A percentile compares a stretch with the other conserved stretches of the same genome.
phyloP scores from a whole-genome alignment of 64 coral and sea anemone species.

The Acropora tenuis region DNA sequence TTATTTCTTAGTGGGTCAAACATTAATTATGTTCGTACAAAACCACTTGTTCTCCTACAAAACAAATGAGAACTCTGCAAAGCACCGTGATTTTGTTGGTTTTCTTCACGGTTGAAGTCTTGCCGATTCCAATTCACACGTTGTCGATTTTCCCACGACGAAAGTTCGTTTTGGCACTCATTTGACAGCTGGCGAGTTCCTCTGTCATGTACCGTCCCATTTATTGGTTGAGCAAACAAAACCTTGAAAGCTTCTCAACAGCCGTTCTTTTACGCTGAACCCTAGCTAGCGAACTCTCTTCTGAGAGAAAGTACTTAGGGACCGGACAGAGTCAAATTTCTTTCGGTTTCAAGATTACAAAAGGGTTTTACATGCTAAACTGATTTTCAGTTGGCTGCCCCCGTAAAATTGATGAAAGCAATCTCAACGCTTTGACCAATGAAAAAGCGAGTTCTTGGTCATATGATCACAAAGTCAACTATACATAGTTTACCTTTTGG shows the following conservation, averaged over 20 bases:
- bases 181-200: conserved; percentile 24
- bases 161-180: background rate
- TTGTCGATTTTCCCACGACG: background rate
- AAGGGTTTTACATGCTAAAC: background rate
- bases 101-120: too few species aligned
- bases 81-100: too few species aligned
- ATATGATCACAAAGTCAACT: conserved; percentile 56
- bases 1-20: background rate
- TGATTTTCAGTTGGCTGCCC: conserved; percentile 2
- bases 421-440: background rate
- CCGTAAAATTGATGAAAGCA: background rate
- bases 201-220: background rate
- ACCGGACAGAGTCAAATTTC: background rate
- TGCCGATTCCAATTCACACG: background rate
- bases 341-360: background rate
- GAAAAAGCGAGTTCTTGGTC: background rate
- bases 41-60: background rate
- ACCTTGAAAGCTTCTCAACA: conserved; percentile 22
- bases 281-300: background rate
- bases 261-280: background rate
- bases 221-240: conserved; percentile 31
- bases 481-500: background rate
- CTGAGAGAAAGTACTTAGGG: background rate
- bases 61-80: background rate
- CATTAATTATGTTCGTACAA: too few species aligned